These are phyloP conservation scores for Hermetia illucens DNA, from an alignment of 1,140 invertebrate species.

Conservation along the genomic window DNA sequence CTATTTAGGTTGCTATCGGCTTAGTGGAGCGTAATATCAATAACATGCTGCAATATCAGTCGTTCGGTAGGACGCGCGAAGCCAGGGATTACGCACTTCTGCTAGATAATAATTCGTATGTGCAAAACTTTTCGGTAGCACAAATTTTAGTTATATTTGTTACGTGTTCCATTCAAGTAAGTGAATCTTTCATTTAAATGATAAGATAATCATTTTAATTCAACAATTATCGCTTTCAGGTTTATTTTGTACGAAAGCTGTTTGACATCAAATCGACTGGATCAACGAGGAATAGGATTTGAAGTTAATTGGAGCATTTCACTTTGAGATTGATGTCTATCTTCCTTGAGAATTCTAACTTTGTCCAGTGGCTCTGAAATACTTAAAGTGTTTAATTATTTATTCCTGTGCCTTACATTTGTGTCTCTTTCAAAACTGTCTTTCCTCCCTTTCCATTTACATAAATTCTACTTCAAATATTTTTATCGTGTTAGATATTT, in stretches of 20 bases:
- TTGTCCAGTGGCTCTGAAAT: no score
- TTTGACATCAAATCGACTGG: conserved; percentile 52
- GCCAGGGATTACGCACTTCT: conserved; percentile 69
- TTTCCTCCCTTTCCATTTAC: no score
- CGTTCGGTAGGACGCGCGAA: conserved; percentile 60
- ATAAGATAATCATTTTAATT: not conserved
- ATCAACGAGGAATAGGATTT: conserved; percentile 22
- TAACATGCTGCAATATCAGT: conserved; percentile 69
- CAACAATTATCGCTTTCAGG: conserved; percentile 41
- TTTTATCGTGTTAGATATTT: no score
- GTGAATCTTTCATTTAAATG: not conserved
- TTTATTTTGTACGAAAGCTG: conserved; percentile 77
- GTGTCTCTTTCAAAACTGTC: no score
- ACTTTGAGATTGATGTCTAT: no score
- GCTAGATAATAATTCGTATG: conserved; percentile 69
- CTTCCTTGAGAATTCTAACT: no score
- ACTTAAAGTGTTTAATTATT: no score
- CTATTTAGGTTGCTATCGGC: conserved; percentile 50
- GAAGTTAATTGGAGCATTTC: no score
- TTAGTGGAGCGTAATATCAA: conserved; percentile 73
- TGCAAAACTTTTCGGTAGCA: conserved; percentile 71
- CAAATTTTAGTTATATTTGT: conserved; percentile 71
- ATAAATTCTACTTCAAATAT: no score
- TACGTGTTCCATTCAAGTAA: conserved; percentile 42
- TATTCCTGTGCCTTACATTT: no score